Base-by-base conservation (phyloP, 1,140 invertebrate genomes). In the Lucilia cuprina region DNA sequence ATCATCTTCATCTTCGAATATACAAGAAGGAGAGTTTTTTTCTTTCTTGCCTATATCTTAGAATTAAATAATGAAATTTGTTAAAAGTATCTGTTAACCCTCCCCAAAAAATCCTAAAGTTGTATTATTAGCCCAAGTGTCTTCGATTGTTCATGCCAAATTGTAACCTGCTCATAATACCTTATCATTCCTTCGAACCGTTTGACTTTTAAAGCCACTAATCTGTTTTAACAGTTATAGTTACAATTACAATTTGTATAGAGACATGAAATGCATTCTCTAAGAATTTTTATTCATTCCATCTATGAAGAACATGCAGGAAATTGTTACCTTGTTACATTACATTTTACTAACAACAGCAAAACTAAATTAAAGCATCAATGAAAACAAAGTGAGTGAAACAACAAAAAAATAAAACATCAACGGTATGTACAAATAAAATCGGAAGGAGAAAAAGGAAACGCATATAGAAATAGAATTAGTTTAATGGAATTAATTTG, bases 401-500 rank as follows among this genome's bases (percentile, higher is more conserved):
- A 12, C 13, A 12, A 60, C 13, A n/a, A 60, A 60, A 2, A n/a
- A n/a, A 60, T 14, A n/a, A 17, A 70, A 70, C 60, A 70, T 55
- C 50, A 55, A n/a, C 17, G 7, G 60, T 21, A 70, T 21, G 19
- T 19, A 21, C 7, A 21, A 70, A 70, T 55, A 25, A 70, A 21
- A 21, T 21, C n/a, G 8, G 2, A 70, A 70, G 17, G 17, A 60
- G 14, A 14, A 5, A 78, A 8, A 78, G 35, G 25, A 30, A 30
- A 30, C 2, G 35, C 13, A 19, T 12, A 8, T n/a, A 80, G 5
- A 21, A 80, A 30, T 80, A 19, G 19, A 47, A 80, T 80, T 80
- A 80, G 41, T 80, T 80, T 80, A 80, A 80, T 50, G 77, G 34
- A 80, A 80, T 80, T 80, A 80, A 80, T 80, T 80, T 80, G 77